Percentiles rank a stretch among this genome's conserved stretches.
These are phyloP conservation scores for Neosilurus hyrtlii DNA, from an alignment of 2,797 vertebrate species.

Conservation along the genomic window DNA sequence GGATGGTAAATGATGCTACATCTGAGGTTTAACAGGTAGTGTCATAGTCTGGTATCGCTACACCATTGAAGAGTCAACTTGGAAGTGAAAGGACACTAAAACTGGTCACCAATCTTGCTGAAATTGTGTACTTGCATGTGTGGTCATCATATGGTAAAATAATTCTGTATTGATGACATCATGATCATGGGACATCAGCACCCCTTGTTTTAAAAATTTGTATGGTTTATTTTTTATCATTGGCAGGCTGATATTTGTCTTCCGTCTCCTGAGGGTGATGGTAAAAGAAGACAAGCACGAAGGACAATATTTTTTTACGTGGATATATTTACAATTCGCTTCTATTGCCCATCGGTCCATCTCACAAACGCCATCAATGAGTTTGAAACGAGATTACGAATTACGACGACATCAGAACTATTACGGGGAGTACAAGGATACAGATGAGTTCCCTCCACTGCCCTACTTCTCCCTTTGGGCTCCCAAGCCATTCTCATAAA, in stretches of 20 bases:
- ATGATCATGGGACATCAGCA: not conserved
- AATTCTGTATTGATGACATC: not conserved
- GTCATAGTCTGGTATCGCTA: not conserved
- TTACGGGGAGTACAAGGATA: conserved; percentile 5
- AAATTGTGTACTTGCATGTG: not conserved
- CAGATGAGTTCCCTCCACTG: conserved; percentile 17
- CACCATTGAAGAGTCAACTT: not conserved
- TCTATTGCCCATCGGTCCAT: not conserved
- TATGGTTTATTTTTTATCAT: not conserved
- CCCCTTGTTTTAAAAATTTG: not conserved
- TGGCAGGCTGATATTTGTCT: not conserved
- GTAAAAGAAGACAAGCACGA: not conserved
- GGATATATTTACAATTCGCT: not conserved
- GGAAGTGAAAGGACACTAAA: not conserved
- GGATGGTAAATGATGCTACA: conserved; percentile 17
- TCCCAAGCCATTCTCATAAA: conserved; percentile 11
- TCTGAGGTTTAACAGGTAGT: conserved; percentile 18
- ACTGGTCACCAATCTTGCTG: not conserved
- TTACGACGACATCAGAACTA: not conserved
- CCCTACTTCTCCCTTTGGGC: conserved; percentile 11
- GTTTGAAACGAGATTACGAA: conserved; percentile 10
- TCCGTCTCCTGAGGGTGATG: not conserved
- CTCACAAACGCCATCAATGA: not conserved
- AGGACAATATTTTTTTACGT: not conserved
- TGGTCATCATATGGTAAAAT: not conserved